Conservation (phyloP, 2,888 invertebrate species). For the Tenodera sinensis region DNA sequence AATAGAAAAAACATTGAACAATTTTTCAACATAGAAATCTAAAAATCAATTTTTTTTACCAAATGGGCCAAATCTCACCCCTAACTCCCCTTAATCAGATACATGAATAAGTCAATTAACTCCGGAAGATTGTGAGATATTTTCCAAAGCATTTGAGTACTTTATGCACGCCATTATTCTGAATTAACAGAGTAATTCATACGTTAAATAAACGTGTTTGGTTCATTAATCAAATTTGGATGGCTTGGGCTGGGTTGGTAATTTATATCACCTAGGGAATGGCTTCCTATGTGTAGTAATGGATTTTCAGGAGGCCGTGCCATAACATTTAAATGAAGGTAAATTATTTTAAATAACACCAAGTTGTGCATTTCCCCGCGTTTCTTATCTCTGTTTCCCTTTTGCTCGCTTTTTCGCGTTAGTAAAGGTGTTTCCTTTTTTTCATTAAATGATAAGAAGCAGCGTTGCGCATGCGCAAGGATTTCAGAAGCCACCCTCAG, state of each 20-base stretch:
- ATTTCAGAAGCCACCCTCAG: neutral
- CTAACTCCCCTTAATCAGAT: no score
- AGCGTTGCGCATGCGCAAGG: neutral
- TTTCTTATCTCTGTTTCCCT: neutral
- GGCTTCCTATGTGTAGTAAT: neutral
- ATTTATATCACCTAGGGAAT: neutral
- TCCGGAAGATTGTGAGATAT: no score
- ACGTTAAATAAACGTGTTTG: neutral
- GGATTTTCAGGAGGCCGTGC: neutral
- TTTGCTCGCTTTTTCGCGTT: neutral
- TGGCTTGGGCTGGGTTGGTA: neutral
- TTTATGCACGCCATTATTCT: no score
- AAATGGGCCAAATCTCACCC: no score
- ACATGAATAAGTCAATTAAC: no score
- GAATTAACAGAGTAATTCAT: neutral
- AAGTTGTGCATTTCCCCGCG: neutral
- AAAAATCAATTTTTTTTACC: no score
- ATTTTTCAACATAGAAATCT: no score
- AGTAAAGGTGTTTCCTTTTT: neutral
- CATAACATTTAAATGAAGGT: constrained; percentile 4
- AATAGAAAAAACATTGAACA: no score
- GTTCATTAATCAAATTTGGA: neutral
- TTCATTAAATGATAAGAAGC: constrained; percentile 14
- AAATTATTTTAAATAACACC: constrained; percentile 9
- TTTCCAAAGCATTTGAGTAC: no score